These are phyloP conservation scores for Bedellia somnulentella DNA, from an alignment of 2,888 invertebrate species.

Conservation along the genomic window DNA sequence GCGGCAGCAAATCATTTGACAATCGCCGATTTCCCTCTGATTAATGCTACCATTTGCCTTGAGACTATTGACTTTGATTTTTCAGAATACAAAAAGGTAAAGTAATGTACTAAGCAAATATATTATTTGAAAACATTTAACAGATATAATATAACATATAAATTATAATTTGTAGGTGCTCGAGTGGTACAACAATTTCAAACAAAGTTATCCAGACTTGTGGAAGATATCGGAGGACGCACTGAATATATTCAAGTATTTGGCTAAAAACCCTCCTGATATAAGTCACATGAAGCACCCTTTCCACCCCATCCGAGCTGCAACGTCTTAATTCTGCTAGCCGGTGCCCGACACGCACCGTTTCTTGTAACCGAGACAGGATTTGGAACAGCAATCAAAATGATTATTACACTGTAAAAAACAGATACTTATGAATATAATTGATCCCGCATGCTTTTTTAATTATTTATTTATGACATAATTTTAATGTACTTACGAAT, in stretches of 20 bases:
- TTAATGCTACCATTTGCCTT: constrained; percentile 71
- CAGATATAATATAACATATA: constrained; percentile 1
- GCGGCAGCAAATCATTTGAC: constrained; percentile 70
- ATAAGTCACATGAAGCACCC: constrained; percentile 71
- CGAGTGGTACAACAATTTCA: constrained; percentile 74
- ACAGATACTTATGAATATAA: background rate
- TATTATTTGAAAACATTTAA: background rate
- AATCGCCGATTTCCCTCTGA: constrained; percentile 74
- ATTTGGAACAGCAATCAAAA: background rate
- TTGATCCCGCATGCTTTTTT: background rate
- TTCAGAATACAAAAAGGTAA: constrained; percentile 56
- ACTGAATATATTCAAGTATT: constrained; percentile 68
- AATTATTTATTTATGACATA: no score
- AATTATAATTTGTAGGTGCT: constrained; percentile 26
- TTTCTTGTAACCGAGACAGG: constrained; percentile 25
- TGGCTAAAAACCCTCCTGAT: constrained; percentile 74
- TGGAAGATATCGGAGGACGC: constrained; percentile 72
- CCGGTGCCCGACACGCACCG: constrained; percentile 29
- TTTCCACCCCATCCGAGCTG: constrained; percentile 71
- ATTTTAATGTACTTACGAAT: background rate
- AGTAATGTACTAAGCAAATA: background rate
- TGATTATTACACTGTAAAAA: background rate
- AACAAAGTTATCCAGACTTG: constrained; percentile 65
- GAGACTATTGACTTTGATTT: constrained; percentile 72
- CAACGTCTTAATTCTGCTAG: no score